Base-by-base conservation (phyloP, 2,888 invertebrate genomes). In the Agonopterix alstromeriana region DNA sequence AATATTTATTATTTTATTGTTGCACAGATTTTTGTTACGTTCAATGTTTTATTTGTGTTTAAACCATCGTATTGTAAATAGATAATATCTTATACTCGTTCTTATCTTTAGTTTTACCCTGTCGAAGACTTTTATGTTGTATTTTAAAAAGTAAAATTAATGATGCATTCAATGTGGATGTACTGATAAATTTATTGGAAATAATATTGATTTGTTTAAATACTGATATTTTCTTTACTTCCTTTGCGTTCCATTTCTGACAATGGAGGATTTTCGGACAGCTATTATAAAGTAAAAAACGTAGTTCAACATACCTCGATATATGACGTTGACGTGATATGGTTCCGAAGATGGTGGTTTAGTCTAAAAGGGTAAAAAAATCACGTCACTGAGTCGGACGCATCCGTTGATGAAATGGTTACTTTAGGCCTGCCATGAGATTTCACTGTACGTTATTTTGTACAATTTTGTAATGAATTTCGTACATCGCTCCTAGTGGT, bases 181-280 rank as follows among this genome's bases (percentile, higher is more conserved):
- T 85, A 85, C 84, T 82, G 86, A 87, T 84, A 86, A 83, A 80
- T 84, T 85, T 84, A 87, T 83, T 85, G 84, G 78, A 86, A 87
- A 87, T 88, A 88, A 87, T 88, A 88, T 87, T 85, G 88, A 88
- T 85, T 86, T 88, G 88, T 88, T 88, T 87, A 87, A 82, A 81
- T 53, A 61, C 52, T 58, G 65, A 53, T 58, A 63, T 73, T 74
- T 77, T 70, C 55, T 67, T 63, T 65, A 11, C 10, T 38, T 10
- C 38, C 38, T 10, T 10, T 10, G n/a, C 38, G 1, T 27, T 27
- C 17, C 27, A 27, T 3, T 14, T 14, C 14, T 27, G 7, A 27
- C 27, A 27, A 27, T 27, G 27, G 27, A 0, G 27, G 7, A 27
- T 5, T 27, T 27, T 27, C 27, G 5, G 27, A 7, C 27, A 3